A percentile compares a stretch with the other conserved stretches of the same genome.
Conservation (phyloP, 1,140 invertebrate genomes). For the Glossosoma conforme region DNA sequence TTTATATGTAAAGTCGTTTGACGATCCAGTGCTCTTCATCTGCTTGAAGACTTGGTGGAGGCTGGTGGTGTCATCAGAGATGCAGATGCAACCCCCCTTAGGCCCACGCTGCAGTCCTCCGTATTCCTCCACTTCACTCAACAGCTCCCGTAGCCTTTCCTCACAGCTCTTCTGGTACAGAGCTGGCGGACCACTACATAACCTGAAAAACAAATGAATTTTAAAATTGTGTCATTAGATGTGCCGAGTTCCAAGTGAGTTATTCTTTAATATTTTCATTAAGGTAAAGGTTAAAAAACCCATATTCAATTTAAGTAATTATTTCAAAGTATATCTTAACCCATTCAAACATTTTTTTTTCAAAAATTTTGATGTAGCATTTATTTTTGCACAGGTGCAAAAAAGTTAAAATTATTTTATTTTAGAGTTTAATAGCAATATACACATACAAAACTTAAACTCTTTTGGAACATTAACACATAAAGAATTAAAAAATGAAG, state of each 20-base stretch:
- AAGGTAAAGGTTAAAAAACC: too few species aligned
- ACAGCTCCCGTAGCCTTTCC: conserved; percentile 36
- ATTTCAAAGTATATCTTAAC: too few species aligned
- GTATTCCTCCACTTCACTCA: conserved; percentile 46
- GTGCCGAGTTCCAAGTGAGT: not conserved
- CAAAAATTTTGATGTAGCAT: too few species aligned
- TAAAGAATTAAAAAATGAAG: too few species aligned
- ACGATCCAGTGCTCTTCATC: conserved; percentile 37
- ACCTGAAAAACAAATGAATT: conserved; percentile 6
- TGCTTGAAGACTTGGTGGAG: conserved; percentile 37
- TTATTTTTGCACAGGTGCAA: too few species aligned
- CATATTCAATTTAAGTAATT: too few species aligned
- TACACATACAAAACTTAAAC: too few species aligned
- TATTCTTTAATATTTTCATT: not conserved
- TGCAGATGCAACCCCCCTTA: conserved; percentile 40
- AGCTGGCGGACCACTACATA: conserved; percentile 9
- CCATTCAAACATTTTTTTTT: too few species aligned
- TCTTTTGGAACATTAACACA: too few species aligned
- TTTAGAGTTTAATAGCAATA: too few species aligned
- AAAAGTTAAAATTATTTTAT: too few species aligned
- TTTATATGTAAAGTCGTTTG: conserved; percentile 48
- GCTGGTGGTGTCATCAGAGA: conserved; percentile 39
- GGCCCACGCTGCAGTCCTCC: conserved; percentile 42
- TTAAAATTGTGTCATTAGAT: not conserved
- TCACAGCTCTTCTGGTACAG: conserved; percentile 12